Percentiles rank a stretch among this genome's conserved stretches.
These are phyloP conservation scores for Microcebus ravelobensis DNA, from an alignment of 2,113 vertebrate species.

Conservation along the genomic window DNA sequence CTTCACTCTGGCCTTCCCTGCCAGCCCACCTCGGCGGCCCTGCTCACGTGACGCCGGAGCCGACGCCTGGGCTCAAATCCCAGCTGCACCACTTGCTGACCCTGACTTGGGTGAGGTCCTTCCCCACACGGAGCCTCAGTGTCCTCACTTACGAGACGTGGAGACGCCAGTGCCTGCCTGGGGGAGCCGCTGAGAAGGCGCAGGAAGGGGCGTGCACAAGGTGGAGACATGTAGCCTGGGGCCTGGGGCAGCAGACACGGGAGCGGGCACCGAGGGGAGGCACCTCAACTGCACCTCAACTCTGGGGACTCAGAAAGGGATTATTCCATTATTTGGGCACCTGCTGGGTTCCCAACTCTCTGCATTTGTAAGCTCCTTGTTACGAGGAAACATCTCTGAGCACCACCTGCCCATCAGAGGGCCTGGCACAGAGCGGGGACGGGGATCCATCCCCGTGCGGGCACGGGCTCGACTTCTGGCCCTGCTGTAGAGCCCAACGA, in stretches of 20 bases:
- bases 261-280: background rate
- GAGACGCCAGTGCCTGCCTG: no score
- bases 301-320: no score
- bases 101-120: background rate
- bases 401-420: rapidly evolving
- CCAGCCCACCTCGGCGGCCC: background rate
- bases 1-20: background rate
- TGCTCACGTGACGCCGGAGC: background rate
- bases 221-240: background rate
- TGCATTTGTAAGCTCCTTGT: no score
- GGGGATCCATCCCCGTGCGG: rapidly evolving
- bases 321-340: background rate
- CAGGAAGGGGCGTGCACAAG: no score
- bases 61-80: background rate
- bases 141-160: background rate
- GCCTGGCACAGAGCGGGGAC: background rate
- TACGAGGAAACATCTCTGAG: background rate
- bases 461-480: background rate
- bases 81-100: rapidly evolving
- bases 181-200: background rate
- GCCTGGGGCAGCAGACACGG: background rate
- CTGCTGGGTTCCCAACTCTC: background rate
- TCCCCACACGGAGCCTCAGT: background rate
- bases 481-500: background rate
- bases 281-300: background rate